phyloP scores from a whole-genome alignment of 2,888 invertebrate genomes.

The Amblyjoppa fuscipennis region DNA sequence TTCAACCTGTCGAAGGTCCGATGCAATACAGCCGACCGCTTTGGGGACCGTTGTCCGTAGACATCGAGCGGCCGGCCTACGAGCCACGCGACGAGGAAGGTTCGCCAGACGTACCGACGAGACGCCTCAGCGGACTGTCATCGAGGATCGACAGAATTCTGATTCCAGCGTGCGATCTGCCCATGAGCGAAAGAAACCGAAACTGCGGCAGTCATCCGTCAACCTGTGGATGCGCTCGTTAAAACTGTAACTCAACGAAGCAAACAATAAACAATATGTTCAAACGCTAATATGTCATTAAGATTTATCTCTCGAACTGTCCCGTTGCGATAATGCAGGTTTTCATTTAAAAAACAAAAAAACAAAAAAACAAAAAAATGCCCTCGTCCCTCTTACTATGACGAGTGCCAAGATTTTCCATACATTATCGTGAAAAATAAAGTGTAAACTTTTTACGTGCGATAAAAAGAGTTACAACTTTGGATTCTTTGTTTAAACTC shows the following conservation, averaged over 20 bases:
- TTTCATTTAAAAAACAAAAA: too few relatives aligned
- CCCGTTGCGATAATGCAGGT: not conserved
- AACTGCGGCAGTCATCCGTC: not conserved
- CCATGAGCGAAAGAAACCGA: not conserved
- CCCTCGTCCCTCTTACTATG: too few relatives aligned
- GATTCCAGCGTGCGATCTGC: conserved; percentile 70
- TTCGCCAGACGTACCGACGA: not conserved
- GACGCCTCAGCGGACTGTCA: conserved; percentile 65
- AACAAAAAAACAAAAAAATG: too few relatives aligned
- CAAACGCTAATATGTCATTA: not conserved
- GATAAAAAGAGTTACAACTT: not conserved
- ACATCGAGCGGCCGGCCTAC: conserved; percentile 9
- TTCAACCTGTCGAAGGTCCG: conserved; percentile 17
- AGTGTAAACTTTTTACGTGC: not conserved
- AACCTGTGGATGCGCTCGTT: not conserved
- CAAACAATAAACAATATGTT: conserved; percentile 22
- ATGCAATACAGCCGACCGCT: not conserved
- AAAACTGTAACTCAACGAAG: not conserved
- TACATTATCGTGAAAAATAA: not conserved
- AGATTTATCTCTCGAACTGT: not conserved
- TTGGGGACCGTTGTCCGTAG: conserved; percentile 8
- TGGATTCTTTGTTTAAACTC: not conserved
- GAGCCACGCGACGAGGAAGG: not conserved
- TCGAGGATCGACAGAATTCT: conserved; percentile 72
- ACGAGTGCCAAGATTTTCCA: too few relatives aligned